Base-by-base conservation (phyloP, 2,888 invertebrate genomes). In the Dendrolimus pini region DNA sequence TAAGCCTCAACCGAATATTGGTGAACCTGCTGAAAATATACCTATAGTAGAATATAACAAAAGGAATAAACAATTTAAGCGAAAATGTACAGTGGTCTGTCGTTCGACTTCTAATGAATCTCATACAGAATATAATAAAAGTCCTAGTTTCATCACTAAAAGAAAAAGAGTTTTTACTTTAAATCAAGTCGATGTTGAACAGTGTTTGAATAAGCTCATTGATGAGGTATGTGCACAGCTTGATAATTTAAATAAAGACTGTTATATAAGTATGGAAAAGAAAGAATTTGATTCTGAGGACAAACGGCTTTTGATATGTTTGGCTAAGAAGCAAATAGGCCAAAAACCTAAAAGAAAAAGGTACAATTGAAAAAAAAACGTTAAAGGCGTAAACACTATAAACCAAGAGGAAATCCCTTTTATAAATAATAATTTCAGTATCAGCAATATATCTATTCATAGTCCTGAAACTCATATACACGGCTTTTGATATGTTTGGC, bases 81-180 rank as follows among this genome's bases (percentile, higher is more conserved):
- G 67, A 41, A 54, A 61, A 2, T 70, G 70, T 47, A 65, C 61
- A 9, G 62, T 71, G 18, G 58, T 73, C 13, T 76, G 72, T 61
- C 72, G 72, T 53, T 74, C 83, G 6, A 75, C 80, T 0, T 77
- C 83, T 14, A 64, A 85, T 58, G 83, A 85, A 55, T 82, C 80
- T 0, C 85, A 81, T 60, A 78, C 75, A 1, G 85, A 83, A 61
- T 71, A 65, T 52, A 68, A 80, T 57, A 80, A 80, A 55, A 81
- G 80, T 0, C 82, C 77, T 2, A 59, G 67, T 61, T 74, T 78
- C 1, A 75, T 61, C 56, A 61, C 66, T 8, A 69, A 68, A 55
- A 75, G 61, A 59, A 75, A 66, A 56, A 66, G 53, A 56, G 7
- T 41, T 9, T 55, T 30, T 54, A 3, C 30, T 30, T 3, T 30